These are phyloP conservation scores for Leptosomus discolor DNA, from an alignment of 2,113 vertebrate species.

Conservation along the genomic window DNA sequence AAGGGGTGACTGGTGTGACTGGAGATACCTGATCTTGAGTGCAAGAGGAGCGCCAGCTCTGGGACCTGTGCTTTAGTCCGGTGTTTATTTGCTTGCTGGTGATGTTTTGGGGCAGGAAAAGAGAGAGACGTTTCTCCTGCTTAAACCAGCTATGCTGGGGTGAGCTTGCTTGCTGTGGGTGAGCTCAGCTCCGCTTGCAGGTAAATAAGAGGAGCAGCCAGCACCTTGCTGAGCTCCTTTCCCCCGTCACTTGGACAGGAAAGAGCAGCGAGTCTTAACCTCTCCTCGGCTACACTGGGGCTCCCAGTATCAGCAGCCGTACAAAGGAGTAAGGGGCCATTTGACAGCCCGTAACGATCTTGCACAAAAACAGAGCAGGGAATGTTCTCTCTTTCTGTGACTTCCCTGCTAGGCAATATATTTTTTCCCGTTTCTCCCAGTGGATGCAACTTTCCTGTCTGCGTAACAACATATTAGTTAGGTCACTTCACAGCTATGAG, in stretches of 20 bases:
- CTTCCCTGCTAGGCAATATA: neutral
- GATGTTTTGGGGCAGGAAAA: neutral
- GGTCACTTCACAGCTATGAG: slow-evolving; percentile 49
- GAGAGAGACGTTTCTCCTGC: neutral
- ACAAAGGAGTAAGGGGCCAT: neutral
- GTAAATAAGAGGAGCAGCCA: neutral
- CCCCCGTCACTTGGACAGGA: neutral
- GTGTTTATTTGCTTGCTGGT: neutral
- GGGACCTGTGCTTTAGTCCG: neutral
- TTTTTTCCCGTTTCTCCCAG: neutral
- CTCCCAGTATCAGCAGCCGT: rapidly evolving
- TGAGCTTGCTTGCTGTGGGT: neutral
- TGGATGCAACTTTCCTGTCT: neutral
- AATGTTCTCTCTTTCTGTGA: neutral
- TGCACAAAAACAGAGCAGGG: neutral
- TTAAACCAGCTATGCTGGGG: neutral
- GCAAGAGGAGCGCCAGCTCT: rapidly evolving
- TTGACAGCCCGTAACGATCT: neutral
- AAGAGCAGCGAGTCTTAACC: neutral
- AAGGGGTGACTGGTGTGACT: neutral
- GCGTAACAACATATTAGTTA: neutral
- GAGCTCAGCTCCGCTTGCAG: neutral
- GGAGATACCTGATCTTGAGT: neutral
- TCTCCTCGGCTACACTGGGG: neutral
- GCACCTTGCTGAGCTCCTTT: neutral